A percentile compares a stretch with the other conserved stretches of the same genome.
Evolutionary conservation across 2,113 vertebrate species (phyloP).

Genomic region (Crocuta crocuta): DNA sequence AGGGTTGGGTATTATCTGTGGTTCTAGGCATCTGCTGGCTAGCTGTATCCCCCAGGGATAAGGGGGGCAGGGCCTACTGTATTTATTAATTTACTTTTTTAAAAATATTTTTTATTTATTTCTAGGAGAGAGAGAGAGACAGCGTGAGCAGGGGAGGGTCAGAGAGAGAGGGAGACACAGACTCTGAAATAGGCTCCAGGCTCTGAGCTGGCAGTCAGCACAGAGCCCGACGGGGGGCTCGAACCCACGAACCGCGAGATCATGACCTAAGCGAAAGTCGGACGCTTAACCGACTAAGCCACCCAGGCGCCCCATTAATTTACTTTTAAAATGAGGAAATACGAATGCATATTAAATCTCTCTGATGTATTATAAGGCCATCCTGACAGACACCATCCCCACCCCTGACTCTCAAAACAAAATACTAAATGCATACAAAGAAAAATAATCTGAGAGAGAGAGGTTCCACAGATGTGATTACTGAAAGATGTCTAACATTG

Average conservation of each 20-base stretch:
- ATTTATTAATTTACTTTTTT: background rate
- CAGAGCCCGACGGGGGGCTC: too few species aligned
- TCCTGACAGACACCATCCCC: background rate
- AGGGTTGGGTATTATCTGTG: background rate
- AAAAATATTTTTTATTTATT: too few species aligned
- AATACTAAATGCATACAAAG: background rate
- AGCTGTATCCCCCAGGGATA: too few species aligned
- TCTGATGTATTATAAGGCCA: constrained; percentile 3
- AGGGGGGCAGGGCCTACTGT: background rate
- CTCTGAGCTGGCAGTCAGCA: too few species aligned
- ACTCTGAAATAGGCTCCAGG: too few species aligned
- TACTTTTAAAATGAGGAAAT: constrained; percentile 14
- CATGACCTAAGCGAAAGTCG: too few species aligned
- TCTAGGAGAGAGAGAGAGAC: too few species aligned
- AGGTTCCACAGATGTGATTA: background rate
- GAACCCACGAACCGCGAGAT: too few species aligned
- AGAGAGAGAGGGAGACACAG: too few species aligned
- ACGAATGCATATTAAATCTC: constrained; percentile 4
- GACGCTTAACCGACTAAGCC: too few species aligned
- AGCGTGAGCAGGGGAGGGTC: too few species aligned
- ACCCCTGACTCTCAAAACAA: background rate
- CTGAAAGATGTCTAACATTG: background rate
- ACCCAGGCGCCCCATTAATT: background rate
- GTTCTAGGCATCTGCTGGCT: background rate
- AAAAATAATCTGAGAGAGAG: constrained; percentile 10